Base-by-base conservation (phyloP, 1,140 invertebrate genomes). In the Aphelinus certus region DNA sequence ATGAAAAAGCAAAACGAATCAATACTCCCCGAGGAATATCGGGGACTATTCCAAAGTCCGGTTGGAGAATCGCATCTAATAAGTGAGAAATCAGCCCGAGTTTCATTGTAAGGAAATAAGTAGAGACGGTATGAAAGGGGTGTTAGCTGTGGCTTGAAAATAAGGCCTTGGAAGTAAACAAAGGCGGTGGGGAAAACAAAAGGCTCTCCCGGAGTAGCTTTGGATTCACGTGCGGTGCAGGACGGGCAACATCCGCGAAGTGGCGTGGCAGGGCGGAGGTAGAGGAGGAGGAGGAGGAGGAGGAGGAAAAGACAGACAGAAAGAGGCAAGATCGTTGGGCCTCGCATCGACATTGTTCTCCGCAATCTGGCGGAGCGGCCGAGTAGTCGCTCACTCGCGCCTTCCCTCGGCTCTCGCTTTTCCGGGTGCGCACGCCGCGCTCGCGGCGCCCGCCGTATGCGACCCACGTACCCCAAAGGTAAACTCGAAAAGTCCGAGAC, bases 401-500 rank as follows among this genome's bases (percentile, higher is more conserved):
- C 57, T 71, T 43, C 49, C 69, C 56, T 9, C 56, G 1, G 43
- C 47, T 71, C 57, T 62, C 69, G 49, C 47, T 49, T 26, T 48
- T 45, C 5, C 45, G 26, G 26, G 26, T 51, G 2, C 43, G 2
- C 45, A 3, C 55, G 53, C 42, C 43, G 7, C 45, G 2, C 26
- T 2, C 60, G 60, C 60, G 26, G 42, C 5, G 45, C 45, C 45
- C 66, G 6, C 26, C 73, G 80, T 80, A 80, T 66, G 77, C 67
- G 68, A 49, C 64, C 71, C 76, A 80, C 76, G 64, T 78, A 75
- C 66, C 70, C 51, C 43, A 65, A 79, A 73, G 68, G 76, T 81
- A 81, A 81, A 81, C 78, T 80, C 63, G 75, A 79, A 79, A 75
- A 77, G 68, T 81, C 67, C 77, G 76, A 66, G 68, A 73, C 55